These are phyloP conservation scores for Alouatta palliata DNA, from an alignment of 2,113 vertebrate genomes.

Conservation along the genomic window DNA sequence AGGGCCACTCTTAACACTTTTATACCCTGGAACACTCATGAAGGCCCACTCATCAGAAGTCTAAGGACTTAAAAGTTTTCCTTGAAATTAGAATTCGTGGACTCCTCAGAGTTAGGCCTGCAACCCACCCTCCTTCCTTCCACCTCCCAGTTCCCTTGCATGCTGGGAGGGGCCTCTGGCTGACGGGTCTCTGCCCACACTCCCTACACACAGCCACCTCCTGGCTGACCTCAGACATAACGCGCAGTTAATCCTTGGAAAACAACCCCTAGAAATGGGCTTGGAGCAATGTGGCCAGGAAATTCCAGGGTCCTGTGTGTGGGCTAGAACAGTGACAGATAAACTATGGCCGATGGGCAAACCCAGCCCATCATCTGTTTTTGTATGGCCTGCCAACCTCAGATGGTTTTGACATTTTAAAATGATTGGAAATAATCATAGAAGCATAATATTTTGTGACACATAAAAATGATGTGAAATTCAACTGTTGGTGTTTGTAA, in stretches of 20 bases:
- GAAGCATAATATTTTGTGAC: background rate
- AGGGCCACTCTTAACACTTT: background rate
- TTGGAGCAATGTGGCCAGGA: background rate
- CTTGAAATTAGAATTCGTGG: background rate
- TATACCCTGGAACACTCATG: background rate
- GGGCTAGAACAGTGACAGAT: too few relatives aligned
- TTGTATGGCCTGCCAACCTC: background rate
- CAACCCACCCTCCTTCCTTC: background rate
- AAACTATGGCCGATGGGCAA: rapidly evolving
- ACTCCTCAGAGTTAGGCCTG: background rate
- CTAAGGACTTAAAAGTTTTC: background rate
- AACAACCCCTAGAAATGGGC: background rate
- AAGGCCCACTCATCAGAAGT: background rate
- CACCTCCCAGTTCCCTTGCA: background rate
- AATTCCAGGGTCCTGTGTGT: background rate
- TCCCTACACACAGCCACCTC: too few relatives aligned
- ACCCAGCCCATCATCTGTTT: background rate
- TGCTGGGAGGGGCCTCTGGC: background rate
- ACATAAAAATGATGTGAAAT: background rate
- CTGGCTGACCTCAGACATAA: background rate
- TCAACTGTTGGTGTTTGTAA: background rate
- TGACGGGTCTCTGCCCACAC: rapidly evolving
- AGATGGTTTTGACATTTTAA: background rate
- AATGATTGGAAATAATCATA: background rate
- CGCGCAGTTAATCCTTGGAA: background rate